Base-by-base conservation (phyloP, 2,113 vertebrate genomes). In the Tringa solitaria region DNA sequence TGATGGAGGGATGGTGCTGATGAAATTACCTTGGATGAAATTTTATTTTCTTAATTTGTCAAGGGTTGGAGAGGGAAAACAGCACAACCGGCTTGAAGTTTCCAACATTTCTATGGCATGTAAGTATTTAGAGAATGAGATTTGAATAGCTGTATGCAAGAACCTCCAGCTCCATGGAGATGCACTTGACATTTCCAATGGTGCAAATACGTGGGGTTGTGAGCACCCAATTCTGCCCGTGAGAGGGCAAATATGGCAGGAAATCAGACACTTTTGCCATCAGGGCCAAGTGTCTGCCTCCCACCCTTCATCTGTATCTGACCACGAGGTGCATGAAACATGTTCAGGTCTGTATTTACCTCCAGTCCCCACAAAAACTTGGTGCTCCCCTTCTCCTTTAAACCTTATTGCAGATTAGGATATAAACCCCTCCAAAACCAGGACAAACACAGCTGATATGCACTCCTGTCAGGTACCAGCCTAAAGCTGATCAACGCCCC, bases 11-110 rank as follows among this genome's bases (percentile, higher is more conserved):
- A 84, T 18, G 12, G 69, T 54, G 45, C 64, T 65, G 83, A 83
- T 57, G 64, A 96, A 95, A 84, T 87, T 45, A 33, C 78, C 75
- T 88, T 89, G 77, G 84, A 95, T 94, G n/a, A 95, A 89, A 69
- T 93, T 94, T 95, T 95, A 85, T 86, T 96, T 89, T 95, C 68
- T 93, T 88, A 39, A 73, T 81, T 88, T 84, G 21, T 82, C 23
- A 70, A 75, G 59, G 14, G 12, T 32, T 83, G 39, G 77, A 87
- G 37, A 4, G 2, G 32, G 27, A 80, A 89, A 93, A 32, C 10
- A 84, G 41, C 43, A 84, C 39, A 81, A 74, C 6, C 14, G 32
- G 8, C 9, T 33, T 87, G 32, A 12, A 21, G 39, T 93, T 97
- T 72, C 50, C 26, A 78, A 24, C 41, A 45, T 74, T 57, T 78